phyloP scores from a whole-genome alignment of 2,797 vertebrate genomes.

The Helarctos malayanus region DNA sequence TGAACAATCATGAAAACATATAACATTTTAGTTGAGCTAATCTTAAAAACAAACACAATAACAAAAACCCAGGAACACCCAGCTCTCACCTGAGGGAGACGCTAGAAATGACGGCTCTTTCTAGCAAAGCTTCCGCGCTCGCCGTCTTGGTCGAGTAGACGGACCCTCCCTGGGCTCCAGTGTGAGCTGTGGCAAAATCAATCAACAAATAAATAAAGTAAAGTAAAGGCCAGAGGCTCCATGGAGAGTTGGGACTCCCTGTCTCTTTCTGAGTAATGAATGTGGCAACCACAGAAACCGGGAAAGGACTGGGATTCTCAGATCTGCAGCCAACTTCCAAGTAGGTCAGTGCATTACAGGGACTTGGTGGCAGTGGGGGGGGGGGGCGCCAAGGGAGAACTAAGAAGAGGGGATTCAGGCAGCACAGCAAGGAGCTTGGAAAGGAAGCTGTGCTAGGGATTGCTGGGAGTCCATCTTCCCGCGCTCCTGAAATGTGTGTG shows the following conservation, averaged over 20 bases:
- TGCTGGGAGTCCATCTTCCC: background rate
- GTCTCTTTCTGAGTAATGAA: constrained; percentile 88
- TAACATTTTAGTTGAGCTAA: constrained; percentile 22
- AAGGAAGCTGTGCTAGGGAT: background rate
- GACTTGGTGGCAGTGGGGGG: constrained; percentile 55
- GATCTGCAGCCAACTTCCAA: constrained; percentile 79
- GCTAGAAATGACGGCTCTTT: constrained; percentile 79
- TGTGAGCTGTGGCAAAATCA: constrained; percentile 84
- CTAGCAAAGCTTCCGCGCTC: constrained; percentile 83
- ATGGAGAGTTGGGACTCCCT: constrained; percentile 82
- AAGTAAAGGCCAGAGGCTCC: constrained; percentile 86
- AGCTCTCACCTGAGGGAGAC: constrained; percentile 58
- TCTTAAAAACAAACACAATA: background rate
- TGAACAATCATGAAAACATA: background rate
- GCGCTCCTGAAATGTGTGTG: constrained; percentile 48
- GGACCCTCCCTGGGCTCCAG: constrained; percentile 54
- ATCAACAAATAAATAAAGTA: constrained; percentile 86
- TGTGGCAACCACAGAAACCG: constrained; percentile 85
- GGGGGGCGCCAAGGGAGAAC: constrained; percentile 57
- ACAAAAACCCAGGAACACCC: background rate
- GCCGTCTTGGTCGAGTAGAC: constrained; percentile 63
- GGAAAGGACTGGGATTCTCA: constrained; percentile 73
- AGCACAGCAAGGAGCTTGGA: background rate
- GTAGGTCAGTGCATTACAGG: constrained; percentile 71
- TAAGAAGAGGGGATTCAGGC: constrained; percentile 29